phyloP scores from a whole-genome alignment of 2,113 vertebrate genomes.

The Erythrolamprus reginae region DNA sequence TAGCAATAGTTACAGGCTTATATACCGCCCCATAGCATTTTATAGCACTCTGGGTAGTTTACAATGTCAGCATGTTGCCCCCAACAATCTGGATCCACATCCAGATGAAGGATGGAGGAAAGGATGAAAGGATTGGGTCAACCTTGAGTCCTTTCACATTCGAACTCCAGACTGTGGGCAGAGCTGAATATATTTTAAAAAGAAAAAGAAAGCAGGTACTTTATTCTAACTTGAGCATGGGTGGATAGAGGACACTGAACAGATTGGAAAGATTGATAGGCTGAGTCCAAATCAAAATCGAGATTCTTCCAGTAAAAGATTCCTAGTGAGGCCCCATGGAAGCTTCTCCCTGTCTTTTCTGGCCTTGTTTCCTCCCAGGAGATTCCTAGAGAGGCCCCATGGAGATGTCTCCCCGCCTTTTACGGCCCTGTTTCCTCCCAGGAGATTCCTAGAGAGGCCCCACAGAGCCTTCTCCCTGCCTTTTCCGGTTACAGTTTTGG shows the following conservation, averaged over 20 bases:
- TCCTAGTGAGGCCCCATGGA: too few relatives aligned
- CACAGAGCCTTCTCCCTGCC: too few relatives aligned
- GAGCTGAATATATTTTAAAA: not conserved
- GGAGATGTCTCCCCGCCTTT: too few relatives aligned
- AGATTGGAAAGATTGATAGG: conserved; percentile 30
- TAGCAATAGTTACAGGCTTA: not conserved
- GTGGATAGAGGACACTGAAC: not conserved
- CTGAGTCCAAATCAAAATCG: conserved; percentile 60
- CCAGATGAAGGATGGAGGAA: too few relatives aligned
- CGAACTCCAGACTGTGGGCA: not conserved
- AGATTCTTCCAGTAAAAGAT: conserved; percentile 51
- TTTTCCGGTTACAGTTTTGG: too few relatives aligned
- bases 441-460: too few relatives aligned
- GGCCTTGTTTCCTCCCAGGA: too few relatives aligned
- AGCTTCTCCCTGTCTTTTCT: too few relatives aligned
- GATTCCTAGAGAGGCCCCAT: too few relatives aligned
- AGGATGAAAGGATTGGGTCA: not conserved
- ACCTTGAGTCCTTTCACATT: not conserved
- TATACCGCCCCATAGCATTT: not conserved
- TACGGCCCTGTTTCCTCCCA: too few relatives aligned
- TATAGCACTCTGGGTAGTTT: not conserved
- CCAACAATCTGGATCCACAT: not conserved
- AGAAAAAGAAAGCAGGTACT: conserved; percentile 11
- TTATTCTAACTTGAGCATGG: conserved; percentile 10
- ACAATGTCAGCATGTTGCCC: not conserved